These are phyloP conservation scores for Pavo muticus DNA, from an alignment of 2,113 vertebrate species.

Conservation along the genomic window DNA sequence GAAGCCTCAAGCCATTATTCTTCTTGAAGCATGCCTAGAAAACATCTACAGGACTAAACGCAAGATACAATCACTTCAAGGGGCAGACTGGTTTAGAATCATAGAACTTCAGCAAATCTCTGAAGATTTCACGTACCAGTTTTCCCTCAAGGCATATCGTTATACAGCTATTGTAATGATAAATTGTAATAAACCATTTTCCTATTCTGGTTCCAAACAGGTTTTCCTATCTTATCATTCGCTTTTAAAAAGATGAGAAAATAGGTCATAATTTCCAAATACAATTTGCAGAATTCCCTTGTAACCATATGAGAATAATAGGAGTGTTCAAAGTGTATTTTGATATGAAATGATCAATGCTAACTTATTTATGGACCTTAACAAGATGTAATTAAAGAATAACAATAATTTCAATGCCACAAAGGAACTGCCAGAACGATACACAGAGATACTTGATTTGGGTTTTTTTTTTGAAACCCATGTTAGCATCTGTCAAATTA, in stretches of 20 bases:
- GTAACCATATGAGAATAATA: not conserved
- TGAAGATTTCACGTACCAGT: not conserved
- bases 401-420: not conserved
- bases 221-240: not conserved
- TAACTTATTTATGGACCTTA: slow-evolving; percentile 1
- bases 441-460: slow-evolving; percentile 5
- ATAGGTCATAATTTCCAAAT: slow-evolving; percentile 34
- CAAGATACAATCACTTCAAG: not conserved
- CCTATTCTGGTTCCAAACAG: not conserved
- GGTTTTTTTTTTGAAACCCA: not conserved
- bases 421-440: not conserved
- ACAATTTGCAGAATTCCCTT: not conserved
- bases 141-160: not conserved
- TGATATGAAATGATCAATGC: not conserved
- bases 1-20: not conserved
- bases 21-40: not conserved
- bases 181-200: not conserved
- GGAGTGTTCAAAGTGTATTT: not conserved
- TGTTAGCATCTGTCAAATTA: slow-evolving; percentile 19
- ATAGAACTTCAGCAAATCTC: not conserved
- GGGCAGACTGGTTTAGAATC: not conserved
- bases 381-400: slow-evolving; percentile 16
- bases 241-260: not conserved
- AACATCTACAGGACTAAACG: not conserved
- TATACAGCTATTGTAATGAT: not conserved